phyloP scores from a whole-genome alignment of 2,113 vertebrate species.

The Carollia perspicillata region DNA sequence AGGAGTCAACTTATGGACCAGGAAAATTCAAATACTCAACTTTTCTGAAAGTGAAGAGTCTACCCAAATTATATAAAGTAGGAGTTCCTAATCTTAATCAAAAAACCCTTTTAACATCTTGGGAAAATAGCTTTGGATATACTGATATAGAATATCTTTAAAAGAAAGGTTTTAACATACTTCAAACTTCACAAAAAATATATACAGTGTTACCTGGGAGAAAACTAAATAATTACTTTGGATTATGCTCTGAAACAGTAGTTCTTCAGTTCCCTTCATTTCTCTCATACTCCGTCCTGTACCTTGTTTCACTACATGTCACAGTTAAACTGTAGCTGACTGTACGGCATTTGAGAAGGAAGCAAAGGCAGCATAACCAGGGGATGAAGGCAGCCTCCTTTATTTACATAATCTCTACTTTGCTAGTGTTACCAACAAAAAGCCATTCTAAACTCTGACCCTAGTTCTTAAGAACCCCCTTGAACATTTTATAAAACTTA shows the following conservation, averaged over 20 bases:
- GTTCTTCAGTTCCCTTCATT: neutral
- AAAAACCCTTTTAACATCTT: neutral
- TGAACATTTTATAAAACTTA: neutral
- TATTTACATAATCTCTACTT: neutral
- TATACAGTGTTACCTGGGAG: neutral
- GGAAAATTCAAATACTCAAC: conserved; percentile 5
- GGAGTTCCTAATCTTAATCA: neutral
- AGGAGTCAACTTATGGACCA: neutral
- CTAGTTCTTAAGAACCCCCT: neutral
- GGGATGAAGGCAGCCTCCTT: neutral
- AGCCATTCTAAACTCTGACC: neutral
- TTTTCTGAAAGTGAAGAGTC: neutral
- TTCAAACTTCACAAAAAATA: neutral
- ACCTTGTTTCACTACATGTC: neutral
- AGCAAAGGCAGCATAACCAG: neutral
- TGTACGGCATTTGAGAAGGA: neutral
- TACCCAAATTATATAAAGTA: neutral
- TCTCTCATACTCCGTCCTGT: neutral
- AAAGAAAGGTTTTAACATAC: neutral
- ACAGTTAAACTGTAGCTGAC: neutral
- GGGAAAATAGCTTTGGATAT: neutral
- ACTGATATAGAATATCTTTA: neutral
- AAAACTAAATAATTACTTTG: neutral
- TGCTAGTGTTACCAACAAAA: neutral
- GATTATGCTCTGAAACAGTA: neutral